These are phyloP conservation scores for Novumbra hubbsi DNA, from an alignment of 2,797 vertebrate species.

Conservation along the genomic window DNA sequence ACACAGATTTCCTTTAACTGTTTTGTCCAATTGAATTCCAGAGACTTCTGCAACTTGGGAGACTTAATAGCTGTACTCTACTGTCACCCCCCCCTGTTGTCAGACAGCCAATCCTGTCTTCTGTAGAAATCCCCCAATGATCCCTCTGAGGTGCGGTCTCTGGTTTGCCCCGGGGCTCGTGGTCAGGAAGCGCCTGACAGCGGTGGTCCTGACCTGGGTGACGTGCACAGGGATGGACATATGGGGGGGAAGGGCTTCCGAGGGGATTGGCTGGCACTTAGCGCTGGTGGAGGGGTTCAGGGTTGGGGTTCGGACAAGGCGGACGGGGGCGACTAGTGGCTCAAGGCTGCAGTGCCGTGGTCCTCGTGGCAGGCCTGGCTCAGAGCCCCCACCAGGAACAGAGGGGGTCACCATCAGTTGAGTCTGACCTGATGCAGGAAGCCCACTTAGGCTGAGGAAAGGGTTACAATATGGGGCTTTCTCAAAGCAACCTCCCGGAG, in stretches of 20 bases:
- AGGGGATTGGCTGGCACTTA: constrained; percentile 27
- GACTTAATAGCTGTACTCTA: not conserved
- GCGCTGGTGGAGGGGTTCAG: not conserved
- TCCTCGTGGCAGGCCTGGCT: constrained; percentile 82
- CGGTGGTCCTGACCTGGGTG: constrained; percentile 71
- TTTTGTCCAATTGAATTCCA: not conserved
- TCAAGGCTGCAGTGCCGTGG: constrained; percentile 63
- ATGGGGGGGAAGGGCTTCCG: constrained; percentile 44
- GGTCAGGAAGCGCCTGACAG: constrained; percentile 73
- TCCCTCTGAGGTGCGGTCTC: constrained; percentile 66
- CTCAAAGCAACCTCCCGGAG: constrained; percentile 63
- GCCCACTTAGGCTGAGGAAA: constrained; percentile 87
- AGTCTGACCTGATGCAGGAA: constrained; percentile 84
- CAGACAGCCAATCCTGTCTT: constrained; percentile 26
- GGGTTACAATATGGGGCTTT: constrained; percentile 86
- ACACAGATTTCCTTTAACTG: not conserved
- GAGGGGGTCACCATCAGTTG: constrained; percentile 79
- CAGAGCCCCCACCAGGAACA: constrained; percentile 86
- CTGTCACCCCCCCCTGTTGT: constrained; percentile 21
- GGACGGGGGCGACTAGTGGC: constrained; percentile 52
- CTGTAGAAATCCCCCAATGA: constrained; percentile 48
- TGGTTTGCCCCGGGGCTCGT: constrained; percentile 54
- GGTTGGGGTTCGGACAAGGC: no score
- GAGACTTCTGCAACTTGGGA: not conserved
- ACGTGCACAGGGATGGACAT: constrained; percentile 18